Base-by-base conservation (phyloP, 1,140 invertebrate genomes). In the Daktulosphaira vitifoliae region DNA sequence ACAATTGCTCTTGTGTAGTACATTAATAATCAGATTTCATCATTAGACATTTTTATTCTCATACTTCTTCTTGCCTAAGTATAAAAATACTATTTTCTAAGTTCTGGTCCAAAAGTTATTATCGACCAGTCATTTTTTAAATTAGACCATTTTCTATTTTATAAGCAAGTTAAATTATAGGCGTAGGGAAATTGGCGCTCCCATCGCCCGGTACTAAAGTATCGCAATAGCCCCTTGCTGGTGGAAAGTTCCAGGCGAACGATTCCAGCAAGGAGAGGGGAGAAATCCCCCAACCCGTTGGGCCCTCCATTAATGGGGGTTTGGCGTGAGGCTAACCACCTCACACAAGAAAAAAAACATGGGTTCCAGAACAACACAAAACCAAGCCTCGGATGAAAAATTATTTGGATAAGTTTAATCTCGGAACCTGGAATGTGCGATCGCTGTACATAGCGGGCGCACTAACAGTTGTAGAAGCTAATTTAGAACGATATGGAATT, bases 381-480 rank as follows among this genome's bases (percentile, higher is more conserved):
- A 51, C 49, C 23, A 51, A 51, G 26, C 26, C 49, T 51, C 25
- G 25, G 25, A 18, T 51, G 26, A 51, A 33, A 16, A 51, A 51
- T 51, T 50, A 50, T 50, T 50, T 50, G 48, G 48, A 26, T 50
- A 50, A 50, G 23, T 50, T 50, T 50, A 50, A 50, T 50, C 25
- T 50, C 3, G 13, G 25, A 50, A 50, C 48, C 15, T 50, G 48
- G 23, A 50, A 50, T 50, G 25, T 50, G 23, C 25, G 23, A 4
- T 50, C 48, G 48, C 48, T 26, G 2, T 50, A 26, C 16, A 16
- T 50, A 25, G 26, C 26, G n/a, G 49, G 49, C 7, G 49, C 49
- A 33, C 26, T 51, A 20, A 51, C 26, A 51, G 26, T 51, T 33
- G 16, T 51, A 51, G 49, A 51, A 33, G n/a, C 26, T 51, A 51